Evolutionary conservation across 2,113 vertebrate species (phyloP), one percentile per base, ranked within the genome.

Genomic region (Ictidomys tridecemlineatus): DNA sequence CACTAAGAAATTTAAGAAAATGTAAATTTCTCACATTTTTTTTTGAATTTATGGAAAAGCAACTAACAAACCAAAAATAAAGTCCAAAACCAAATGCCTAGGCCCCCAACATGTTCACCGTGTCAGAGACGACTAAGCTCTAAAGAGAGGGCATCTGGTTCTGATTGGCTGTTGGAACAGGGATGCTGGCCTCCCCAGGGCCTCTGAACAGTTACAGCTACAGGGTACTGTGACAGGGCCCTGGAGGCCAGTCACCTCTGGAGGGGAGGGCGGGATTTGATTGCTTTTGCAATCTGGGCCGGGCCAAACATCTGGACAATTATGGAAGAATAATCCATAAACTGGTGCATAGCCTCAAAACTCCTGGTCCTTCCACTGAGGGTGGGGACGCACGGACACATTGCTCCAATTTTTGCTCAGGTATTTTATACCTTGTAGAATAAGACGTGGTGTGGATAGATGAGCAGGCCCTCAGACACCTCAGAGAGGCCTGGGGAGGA

Each of bases 271-370:
- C 1, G 24, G 53, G 2, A 1, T 76, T 78, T 84, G n/a, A 53
- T 5, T 45, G 67, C 48, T 13, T 65, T 9, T 72, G 67, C 11
- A 12, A 2, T 39, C 37, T 1, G 0, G 83, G 28, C 34, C 63
- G 39, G 56, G 26, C 79, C 53, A 69, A 39, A 91, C 82, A 63
- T 82, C 85, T 96, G 95, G 85, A 61, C 74, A 73, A 69, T 73
- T n/a, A 51, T 22, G 30, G 61, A 85, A 82, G 76, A 45, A 16
- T 28, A 56, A 37, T 26, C 82, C 26, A 17, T 32, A 82, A 74
- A 69, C 11, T 53, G 8, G 12, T 11, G 56, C 88, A 65, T 80
- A 56, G 67, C 69, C 10, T 82, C 24, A 14, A 58, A 34, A 65
- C 18, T 39, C 76, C 53, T 32, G 30, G 58, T 51, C 4, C 56